Conservation (phyloP, 2,113 vertebrate species). For the Limanda limanda region DNA sequence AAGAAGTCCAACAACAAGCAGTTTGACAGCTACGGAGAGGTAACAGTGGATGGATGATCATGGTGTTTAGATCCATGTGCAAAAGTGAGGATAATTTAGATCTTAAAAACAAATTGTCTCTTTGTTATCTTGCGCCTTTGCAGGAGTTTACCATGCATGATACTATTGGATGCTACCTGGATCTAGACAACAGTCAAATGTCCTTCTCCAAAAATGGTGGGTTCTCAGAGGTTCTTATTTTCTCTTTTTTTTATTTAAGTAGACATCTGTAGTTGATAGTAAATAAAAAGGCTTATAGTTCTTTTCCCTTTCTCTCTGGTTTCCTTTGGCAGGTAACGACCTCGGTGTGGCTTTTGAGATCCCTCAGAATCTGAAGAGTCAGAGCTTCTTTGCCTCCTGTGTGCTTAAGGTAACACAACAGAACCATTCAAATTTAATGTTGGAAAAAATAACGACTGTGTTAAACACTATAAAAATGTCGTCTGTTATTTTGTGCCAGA, state of each 20-base stretch:
- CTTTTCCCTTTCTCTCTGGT: not conserved
- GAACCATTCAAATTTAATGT: not conserved
- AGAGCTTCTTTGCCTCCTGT: slow-evolving; percentile 93
- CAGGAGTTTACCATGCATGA: slow-evolving; percentile 99
- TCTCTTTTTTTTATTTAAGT: not conserved
- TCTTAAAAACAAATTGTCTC: not conserved
- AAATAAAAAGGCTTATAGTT: not conserved
- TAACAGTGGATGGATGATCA: slow-evolving; percentile 53
- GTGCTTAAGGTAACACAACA: slow-evolving; percentile 90
- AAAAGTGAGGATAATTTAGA: not conserved
- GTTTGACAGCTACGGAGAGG: slow-evolving; percentile 99
- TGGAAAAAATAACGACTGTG: not conserved
- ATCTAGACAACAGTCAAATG: slow-evolving; percentile 88
- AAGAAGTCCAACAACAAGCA: slow-evolving; percentile 99
- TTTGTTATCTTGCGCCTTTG: slow-evolving; percentile 6
- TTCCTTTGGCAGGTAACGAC: slow-evolving; percentile 87
- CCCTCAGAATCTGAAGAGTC: slow-evolving; percentile 87
- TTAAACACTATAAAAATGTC: not conserved
- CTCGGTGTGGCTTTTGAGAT: slow-evolving; percentile 95
- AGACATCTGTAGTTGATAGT: not conserved
- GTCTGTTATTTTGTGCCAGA: slow-evolving; percentile 78
- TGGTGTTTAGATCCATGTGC: not conserved
- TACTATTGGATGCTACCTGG: slow-evolving; percentile 93
- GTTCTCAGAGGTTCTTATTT: not conserved
- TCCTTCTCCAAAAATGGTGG: slow-evolving; percentile 96